Conservation (phyloP, 2,888 invertebrate genomes). For the Catocala sponsa region DNA sequence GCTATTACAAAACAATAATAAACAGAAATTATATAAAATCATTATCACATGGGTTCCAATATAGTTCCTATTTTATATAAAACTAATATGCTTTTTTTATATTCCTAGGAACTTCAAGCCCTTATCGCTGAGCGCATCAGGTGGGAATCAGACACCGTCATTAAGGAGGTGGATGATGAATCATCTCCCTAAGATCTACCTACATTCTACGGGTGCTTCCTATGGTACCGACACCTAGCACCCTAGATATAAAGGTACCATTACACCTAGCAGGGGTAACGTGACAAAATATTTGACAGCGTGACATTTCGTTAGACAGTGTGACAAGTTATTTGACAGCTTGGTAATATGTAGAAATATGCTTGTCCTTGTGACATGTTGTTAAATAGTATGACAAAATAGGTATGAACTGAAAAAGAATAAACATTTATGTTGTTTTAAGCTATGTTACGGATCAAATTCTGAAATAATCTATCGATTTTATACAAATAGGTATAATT, state of each 20-base stretch:
- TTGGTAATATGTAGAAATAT: no score
- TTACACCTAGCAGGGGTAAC: background rate
- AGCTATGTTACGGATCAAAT: no score
- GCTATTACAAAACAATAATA: no score
- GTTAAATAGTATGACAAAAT: no score
- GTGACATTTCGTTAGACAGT: background rate
- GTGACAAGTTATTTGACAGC: background rate
- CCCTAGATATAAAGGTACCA: conserved; percentile 14
- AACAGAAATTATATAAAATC: no score
- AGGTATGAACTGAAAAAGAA: no score
- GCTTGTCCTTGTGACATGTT: no score
- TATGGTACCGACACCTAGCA: conserved; percentile 55
- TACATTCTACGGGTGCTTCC: conserved; percentile 52
- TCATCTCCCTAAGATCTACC: conserved; percentile 80
- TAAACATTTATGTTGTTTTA: no score
- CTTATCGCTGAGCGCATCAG: conserved; percentile 87
- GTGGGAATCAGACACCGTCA: conserved; percentile 91
- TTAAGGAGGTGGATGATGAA: conserved; percentile 91
- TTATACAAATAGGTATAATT: no score
- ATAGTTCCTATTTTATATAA: background rate
- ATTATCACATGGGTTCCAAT: background rate
- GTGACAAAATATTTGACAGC: background rate
- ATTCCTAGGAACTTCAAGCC: conserved; percentile 87
- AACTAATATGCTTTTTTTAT: conserved; percentile 15
- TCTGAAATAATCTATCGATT: no score